Conservation (phyloP, 2,797 vertebrate species). For the Acropternis orthonyx region DNA sequence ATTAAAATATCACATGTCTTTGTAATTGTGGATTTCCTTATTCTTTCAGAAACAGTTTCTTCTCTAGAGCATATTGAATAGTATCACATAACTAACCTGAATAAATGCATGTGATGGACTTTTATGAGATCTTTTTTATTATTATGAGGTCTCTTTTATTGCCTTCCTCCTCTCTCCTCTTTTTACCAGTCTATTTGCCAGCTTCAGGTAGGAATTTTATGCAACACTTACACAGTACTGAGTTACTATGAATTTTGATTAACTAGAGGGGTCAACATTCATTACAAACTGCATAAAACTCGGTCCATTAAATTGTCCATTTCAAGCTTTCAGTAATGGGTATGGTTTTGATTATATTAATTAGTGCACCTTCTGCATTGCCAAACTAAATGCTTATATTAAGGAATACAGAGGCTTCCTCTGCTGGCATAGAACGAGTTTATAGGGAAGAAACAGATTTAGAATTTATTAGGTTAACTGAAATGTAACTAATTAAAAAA, state of each 20-base stretch:
- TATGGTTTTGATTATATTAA: constrained; percentile 50
- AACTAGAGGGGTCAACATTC: constrained; percentile 41
- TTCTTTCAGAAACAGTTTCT: background rate
- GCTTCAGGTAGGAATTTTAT: constrained; percentile 30
- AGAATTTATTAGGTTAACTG: background rate
- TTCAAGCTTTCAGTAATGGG: constrained; percentile 21
- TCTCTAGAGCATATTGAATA: background rate
- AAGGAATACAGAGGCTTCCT: background rate
- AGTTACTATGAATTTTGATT: constrained; percentile 55
- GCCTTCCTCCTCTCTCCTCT: background rate
- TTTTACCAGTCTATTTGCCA: background rate
- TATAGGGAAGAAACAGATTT: background rate
- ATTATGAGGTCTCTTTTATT: background rate
- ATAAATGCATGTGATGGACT: constrained; percentile 1
- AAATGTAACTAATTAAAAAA: background rate
- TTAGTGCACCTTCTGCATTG: constrained; percentile 15
- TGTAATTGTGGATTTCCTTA: background rate
- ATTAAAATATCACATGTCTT: background rate
- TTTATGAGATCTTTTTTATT: constrained; percentile 39
- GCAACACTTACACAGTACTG: background rate
- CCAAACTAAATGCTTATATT: background rate
- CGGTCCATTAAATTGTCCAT: constrained; percentile 49
- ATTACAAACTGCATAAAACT: constrained; percentile 59
- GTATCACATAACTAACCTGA: background rate
- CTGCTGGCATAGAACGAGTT: background rate